These are phyloP conservation scores for Lepidotrigona ventralis DNA, from an alignment of 1,140 invertebrate species.

Conservation along the genomic window DNA sequence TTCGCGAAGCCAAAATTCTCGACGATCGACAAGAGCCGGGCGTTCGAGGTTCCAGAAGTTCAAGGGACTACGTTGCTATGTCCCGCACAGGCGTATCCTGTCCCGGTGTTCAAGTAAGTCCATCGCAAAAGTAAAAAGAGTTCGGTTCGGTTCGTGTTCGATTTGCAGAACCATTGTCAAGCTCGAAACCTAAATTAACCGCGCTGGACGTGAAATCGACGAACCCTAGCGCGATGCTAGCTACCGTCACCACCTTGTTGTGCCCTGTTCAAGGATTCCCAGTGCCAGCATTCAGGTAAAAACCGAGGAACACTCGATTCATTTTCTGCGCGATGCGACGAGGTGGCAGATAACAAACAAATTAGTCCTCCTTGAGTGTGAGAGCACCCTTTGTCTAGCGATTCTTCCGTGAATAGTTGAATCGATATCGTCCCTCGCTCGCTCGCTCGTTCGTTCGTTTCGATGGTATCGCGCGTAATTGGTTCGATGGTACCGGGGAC, in stretches of 20 bases:
- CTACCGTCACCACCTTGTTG: slow-evolving; percentile 77
- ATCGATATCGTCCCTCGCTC: slow-evolving; percentile 32
- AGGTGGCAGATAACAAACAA: slow-evolving; percentile 46
- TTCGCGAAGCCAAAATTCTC: slow-evolving; percentile 81
- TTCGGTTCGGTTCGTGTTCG: too few relatives aligned
- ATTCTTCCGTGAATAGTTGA: slow-evolving; percentile 16
- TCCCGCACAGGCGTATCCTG: slow-evolving; percentile 83
- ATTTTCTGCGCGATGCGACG: neutral
- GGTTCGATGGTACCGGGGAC: neutral
- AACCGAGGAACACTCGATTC: neutral
- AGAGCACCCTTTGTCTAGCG: neutral
- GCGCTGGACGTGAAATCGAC: slow-evolving; percentile 78
- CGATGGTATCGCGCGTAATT: slow-evolving; percentile 13
- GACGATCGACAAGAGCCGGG: slow-evolving; percentile 76
- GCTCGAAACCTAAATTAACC: slow-evolving; percentile 80
- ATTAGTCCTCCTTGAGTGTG: neutral
- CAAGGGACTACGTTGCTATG: slow-evolving; percentile 78
- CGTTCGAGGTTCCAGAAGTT: slow-evolving; percentile 72
- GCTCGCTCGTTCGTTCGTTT: slow-evolving; percentile 17
- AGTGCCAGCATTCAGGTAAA: slow-evolving; percentile 80
- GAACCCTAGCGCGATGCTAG: slow-evolving; percentile 68
- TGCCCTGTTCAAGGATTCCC: slow-evolving; percentile 86
- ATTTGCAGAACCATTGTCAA: slow-evolving; percentile 80
- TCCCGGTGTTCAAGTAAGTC: slow-evolving; percentile 82
- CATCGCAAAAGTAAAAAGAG: too few relatives aligned